Evolutionary conservation across 2,797 vertebrate species (phyloP).

Genomic region (Melanogrammus aeglefinus): DNA sequence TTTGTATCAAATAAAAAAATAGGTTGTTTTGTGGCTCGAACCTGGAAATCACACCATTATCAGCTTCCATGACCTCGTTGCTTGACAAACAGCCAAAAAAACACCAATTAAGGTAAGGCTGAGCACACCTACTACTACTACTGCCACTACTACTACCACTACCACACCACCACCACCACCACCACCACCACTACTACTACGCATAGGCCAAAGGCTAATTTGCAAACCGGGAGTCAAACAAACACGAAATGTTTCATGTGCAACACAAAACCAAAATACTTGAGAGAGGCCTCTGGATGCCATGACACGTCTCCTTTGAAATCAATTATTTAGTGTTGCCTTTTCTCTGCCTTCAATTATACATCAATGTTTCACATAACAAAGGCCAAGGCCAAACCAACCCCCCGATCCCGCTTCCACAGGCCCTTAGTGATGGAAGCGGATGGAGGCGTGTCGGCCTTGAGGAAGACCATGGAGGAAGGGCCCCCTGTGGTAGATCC

Average conservation of each 20-base stretch:
- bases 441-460: slow-evolving; percentile 52
- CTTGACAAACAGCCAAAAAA: too few species aligned
- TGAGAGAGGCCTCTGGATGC: slow-evolving; percentile 47
- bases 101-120: too few species aligned
- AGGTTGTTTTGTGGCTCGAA: too few species aligned
- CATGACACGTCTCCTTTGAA: slow-evolving; percentile 54
- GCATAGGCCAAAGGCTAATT: slow-evolving; percentile 38
- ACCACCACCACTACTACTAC: slow-evolving; percentile 5
- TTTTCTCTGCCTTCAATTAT: slow-evolving; percentile 77
- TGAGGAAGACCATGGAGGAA: slow-evolving; percentile 37
- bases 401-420: slow-evolving; percentile 40
- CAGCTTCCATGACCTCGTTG: too few species aligned
- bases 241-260: slow-evolving; percentile 46
- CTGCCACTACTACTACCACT: background rate
- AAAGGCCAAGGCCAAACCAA: slow-evolving; percentile 42
- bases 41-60: too few species aligned
- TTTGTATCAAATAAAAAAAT: too few species aligned
- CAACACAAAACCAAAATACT: slow-evolving; percentile 38
- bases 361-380: slow-evolving; percentile 73
- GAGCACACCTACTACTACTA: background rate
- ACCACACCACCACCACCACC: background rate
- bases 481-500: slow-evolving; percentile 25
- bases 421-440: slow-evolving; percentile 54
- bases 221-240: slow-evolving; percentile 41
- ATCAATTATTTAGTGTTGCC: slow-evolving; percentile 76